Evolutionary conservation across 2,888 invertebrate species (phyloP), one percentile per base, ranked within the genome.

Genomic region (Rhopalosiphum nymphaeae): DNA sequence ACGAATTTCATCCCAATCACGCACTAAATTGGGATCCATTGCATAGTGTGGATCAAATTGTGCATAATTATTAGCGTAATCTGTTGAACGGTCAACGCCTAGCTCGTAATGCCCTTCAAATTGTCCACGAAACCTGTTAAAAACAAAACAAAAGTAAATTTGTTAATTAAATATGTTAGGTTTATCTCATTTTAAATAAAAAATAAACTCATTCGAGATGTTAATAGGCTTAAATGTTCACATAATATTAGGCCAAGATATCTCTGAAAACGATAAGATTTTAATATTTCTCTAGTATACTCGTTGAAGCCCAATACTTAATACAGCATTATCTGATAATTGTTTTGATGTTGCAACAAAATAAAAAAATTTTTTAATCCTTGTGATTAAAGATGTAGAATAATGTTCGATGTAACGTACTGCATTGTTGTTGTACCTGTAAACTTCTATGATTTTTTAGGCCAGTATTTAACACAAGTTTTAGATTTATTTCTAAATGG

Each of bases 1-100:
- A n/a, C 95, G 95, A 2, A 95, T 95, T 78, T 95, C 95, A 89
- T 95, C 95, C 95, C 95, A 95, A 87, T 95, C 95, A 13, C 95
- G 90, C 61, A 94, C 94, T 67, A 94, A 86, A 86, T 94, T 94
- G 10, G 94, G 94, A 91, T 94, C 94, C 94, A 94, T 94, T 36
- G 94, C 94, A 85, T 49, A 94, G 13, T 91, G 94, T 49, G 94
- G 90, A 86, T 94, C 90, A 61, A 53, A 94, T 29, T 90, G 94
- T 36, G 86, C 42, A 85, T 91, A 94, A 61, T 61, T 90, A 0
- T 85, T 26, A 13, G 57, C 4, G n/a, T 90, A 93, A 4, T 93
- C 84, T 4, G 85, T 29, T 36, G 86, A 61, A n/a, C 90, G 90
- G 86, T 91, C 90, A 85, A 94, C 7, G 36, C 85, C 86, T 3